Conservation (phyloP, 2,113 vertebrate genomes). For the Dolichallabes microphthalmus region DNA sequence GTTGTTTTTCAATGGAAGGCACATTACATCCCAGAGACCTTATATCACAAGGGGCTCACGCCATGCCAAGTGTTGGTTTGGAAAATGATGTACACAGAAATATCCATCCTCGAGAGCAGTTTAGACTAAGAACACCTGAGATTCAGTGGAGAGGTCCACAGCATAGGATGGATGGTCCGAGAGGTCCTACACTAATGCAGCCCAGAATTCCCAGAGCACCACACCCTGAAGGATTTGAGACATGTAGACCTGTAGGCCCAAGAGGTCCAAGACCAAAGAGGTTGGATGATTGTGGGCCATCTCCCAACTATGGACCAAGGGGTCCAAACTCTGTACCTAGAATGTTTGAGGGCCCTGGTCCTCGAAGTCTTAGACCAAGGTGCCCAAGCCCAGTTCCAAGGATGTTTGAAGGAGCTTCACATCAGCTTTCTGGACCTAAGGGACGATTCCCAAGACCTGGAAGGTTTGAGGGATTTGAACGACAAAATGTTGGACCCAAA, state of each 20-base stretch:
- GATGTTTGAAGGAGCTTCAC: neutral
- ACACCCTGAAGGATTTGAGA: slow-evolving; percentile 13
- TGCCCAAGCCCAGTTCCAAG: slow-evolving; percentile 6
- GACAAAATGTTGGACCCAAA: neutral
- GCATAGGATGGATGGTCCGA: slow-evolving; percentile 38
- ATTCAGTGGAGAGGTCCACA: slow-evolving; percentile 37
- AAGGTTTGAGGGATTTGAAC: slow-evolving; percentile 6
- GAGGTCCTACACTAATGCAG: slow-evolving; percentile 19
- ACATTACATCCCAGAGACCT: slow-evolving; percentile 22
- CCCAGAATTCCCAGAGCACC: slow-evolving; percentile 16
- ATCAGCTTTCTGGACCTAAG: slow-evolving; percentile 3
- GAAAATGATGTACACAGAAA: slow-evolving; percentile 20
- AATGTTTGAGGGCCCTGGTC: slow-evolving; percentile 8
- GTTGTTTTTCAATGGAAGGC: slow-evolving; percentile 39
- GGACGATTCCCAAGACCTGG: slow-evolving; percentile 12
- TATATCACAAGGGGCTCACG: neutral
- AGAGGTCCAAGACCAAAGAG: slow-evolving; percentile 5
- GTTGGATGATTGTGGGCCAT: slow-evolving; percentile 46
- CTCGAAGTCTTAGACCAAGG: slow-evolving; percentile 5
- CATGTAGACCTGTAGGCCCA: slow-evolving; percentile 18
- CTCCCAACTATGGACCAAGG: slow-evolving; percentile 63
- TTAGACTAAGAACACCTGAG: slow-evolving; percentile 3
- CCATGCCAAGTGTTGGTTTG: neutral
- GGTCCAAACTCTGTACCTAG: slow-evolving; percentile 55
- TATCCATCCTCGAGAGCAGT: slow-evolving; percentile 23